Base-by-base conservation (phyloP, 2,113 vertebrate species). In the Larimichthys polyactis region DNA sequence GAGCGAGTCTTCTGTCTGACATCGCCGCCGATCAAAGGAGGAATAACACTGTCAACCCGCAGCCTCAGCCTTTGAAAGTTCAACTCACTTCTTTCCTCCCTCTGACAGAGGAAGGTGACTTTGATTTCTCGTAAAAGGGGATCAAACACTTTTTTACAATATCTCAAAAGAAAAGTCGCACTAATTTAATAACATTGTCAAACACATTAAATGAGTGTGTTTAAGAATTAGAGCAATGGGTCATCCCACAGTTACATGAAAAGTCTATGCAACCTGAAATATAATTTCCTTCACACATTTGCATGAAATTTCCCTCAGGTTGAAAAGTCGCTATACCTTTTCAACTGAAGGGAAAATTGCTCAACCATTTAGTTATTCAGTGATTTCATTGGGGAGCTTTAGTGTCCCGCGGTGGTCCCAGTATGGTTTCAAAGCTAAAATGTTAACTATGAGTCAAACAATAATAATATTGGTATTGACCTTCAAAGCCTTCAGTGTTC, bases 1-100 rank as follows among this genome's bases (percentile, higher is more conserved):
- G 75, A 64, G 57, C 20, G 0, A 69, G 76, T 71, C 68, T 85
- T 77, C 71, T 74, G 80, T 88, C 84, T 90, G 84, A 90, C 83
- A 89, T 78, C 44, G 14, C 60, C 0, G 48, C 64, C 72, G 80
- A 87, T 93, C 89, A 92, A 90, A 92, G 88, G 60, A 62, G 64
- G 54, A 44, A 46, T 74, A 85, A 82, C 67, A 64, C 83, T 71
- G 85, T 90, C 71, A 66, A 89, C 65, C 75, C 49, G 66, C 84
- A 79, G 71, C 27, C 46, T 59, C 66, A 84, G 82, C 83, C 87
- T 93, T 91, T 92, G 87, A 92, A 91, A 79, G 64, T 82, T 90
- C 75, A 75, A 65, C 86, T 84, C 51, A 16, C 55, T 32, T 68
- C 51, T 65, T 64, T 44, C 62, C 36, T 4, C 72, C 54, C 44